Conservation (phyloP, 2,113 vertebrate genomes). For the Anoplopoma fimbria region DNA sequence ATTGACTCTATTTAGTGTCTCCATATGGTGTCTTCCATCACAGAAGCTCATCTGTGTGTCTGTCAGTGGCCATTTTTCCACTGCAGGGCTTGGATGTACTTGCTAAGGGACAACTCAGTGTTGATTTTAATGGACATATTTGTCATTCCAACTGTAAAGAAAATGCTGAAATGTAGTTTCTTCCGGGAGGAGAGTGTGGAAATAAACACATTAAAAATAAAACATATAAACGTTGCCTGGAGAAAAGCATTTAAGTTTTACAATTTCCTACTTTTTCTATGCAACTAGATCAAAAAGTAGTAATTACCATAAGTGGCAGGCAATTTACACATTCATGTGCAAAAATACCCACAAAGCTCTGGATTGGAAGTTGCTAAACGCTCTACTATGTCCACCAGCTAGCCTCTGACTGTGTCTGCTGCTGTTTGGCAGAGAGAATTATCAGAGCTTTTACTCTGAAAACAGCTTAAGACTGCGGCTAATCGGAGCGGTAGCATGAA, state of each 20-base stretch:
- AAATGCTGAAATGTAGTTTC: background rate
- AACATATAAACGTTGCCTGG: background rate
- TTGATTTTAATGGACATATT: background rate
- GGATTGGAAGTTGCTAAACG: background rate
- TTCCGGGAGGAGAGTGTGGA: background rate
- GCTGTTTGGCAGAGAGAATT: background rate
- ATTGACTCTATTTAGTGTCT: slow-evolving; percentile 9
- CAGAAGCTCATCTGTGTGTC: slow-evolving; percentile 1
- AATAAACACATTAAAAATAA: background rate
- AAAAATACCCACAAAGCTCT: background rate
- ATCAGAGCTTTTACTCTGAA: background rate
- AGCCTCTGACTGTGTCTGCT: background rate
- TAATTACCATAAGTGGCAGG: background rate
- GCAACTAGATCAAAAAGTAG: background rate
- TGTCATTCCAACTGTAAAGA: background rate
- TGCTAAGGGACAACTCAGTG: background rate
- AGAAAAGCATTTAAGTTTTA: background rate
- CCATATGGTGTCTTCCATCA: slow-evolving; percentile 10
- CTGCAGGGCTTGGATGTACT: background rate
- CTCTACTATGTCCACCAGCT: background rate
- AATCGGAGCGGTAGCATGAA: background rate
- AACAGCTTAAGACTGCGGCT: background rate
- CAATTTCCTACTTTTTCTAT: too few species aligned
- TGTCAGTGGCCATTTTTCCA: background rate
- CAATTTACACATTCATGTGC: background rate